Evolutionary conservation across 2,113 vertebrate genomes (phyloP).

Genomic region (Regulus satrapa): DNA sequence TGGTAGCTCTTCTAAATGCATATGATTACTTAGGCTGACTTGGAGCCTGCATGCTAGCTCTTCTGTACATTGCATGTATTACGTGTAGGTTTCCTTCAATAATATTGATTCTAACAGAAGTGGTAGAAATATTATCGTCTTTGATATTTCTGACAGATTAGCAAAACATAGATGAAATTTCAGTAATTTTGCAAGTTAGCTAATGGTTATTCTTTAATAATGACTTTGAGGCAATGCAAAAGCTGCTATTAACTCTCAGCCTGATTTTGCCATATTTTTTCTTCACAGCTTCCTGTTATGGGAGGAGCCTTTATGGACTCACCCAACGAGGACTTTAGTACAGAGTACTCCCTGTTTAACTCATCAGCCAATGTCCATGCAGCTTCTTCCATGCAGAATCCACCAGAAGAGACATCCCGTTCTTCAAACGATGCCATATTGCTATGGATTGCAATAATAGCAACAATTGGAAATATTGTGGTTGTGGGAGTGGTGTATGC

Average conservation of each 20-base stretch:
- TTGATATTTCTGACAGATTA: not conserved
- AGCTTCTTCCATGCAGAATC: conserved; percentile 77
- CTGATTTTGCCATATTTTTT: conserved; percentile 21
- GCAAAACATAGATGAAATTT: not conserved
- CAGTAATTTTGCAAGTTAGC: not conserved
- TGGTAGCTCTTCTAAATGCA: not conserved
- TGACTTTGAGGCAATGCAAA: not conserved
- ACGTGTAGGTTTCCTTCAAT: not conserved
- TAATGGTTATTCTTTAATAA: not conserved
- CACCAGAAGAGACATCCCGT: conserved; percentile 82
- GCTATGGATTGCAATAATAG: conserved; percentile 97
- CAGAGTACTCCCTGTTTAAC: conserved; percentile 94
- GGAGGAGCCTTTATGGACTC: conserved; percentile 98
- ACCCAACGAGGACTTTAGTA: conserved; percentile 91
- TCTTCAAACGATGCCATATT: conserved; percentile 93
- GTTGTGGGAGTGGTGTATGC: conserved; percentile 96
- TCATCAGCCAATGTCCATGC: conserved; percentile 90
- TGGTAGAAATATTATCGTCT: not conserved
- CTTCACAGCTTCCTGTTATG: conserved; percentile 94
- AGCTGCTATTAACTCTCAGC: not conserved
- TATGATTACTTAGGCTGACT: not conserved
- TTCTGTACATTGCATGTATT: not conserved
- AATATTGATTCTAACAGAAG: not conserved
- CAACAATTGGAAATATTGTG: conserved; percentile 97
- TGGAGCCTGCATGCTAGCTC: not conserved